Evolutionary conservation across 2,113 vertebrate species (phyloP).

Genomic region (Pycnonotus jocosus): DNA sequence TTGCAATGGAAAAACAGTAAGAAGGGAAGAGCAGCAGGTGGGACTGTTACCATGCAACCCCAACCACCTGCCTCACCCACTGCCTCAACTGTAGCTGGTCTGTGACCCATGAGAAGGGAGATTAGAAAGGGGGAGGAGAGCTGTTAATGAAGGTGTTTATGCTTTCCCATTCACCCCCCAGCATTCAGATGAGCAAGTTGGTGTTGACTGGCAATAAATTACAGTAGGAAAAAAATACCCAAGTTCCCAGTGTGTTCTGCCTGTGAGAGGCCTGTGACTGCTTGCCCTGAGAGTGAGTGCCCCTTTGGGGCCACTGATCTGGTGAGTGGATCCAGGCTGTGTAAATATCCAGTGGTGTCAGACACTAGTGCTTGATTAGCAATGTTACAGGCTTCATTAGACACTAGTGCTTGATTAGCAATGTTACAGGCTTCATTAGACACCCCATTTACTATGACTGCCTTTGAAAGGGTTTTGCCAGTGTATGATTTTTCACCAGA

Average conservation of each 20-base stretch:
- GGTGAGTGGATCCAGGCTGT: fast-evolving
- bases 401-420: neutral
- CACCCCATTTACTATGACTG: neutral
- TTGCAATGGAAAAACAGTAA: neutral
- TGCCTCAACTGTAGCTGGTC: fast-evolving
- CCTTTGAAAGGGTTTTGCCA: neutral
- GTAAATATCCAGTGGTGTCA: neutral
- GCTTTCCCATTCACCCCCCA: neutral
- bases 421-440: neutral
- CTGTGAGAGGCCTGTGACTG: neutral
- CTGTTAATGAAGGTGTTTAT: neutral
- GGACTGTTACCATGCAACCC: fast-evolving
- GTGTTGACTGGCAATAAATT: neutral
- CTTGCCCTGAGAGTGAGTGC: no score
- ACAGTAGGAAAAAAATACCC: neutral
- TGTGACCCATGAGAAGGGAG: neutral
- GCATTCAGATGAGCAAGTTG: neutral
- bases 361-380: neutral
- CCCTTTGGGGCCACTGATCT: neutral
- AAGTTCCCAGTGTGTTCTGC: neutral
- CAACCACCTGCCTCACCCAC: fast-evolving
- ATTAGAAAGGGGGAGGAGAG: neutral
- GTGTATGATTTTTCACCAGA: neutral
- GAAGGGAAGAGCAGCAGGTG: neutral
- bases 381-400: neutral